Conservation (phyloP, 2,797 vertebrate species). For the Sebastes goodei region DNA sequence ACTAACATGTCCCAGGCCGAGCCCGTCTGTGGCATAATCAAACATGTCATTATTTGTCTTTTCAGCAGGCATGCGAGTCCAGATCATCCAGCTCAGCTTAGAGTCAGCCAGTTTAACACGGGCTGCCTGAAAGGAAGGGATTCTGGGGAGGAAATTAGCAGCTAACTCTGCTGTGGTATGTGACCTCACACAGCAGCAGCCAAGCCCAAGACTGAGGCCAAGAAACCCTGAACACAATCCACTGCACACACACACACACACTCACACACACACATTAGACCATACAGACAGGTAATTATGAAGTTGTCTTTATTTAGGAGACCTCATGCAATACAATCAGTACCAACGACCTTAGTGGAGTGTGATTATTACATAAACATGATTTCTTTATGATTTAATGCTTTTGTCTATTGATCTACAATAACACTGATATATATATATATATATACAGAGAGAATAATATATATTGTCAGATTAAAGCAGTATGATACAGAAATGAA, state of each 20-base stretch:
- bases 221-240: not conserved
- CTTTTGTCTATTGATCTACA: conserved; percentile 39
- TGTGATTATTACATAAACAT: conserved; percentile 64
- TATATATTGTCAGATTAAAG: conserved; percentile 41
- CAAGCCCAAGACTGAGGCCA: not conserved
- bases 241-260: not conserved
- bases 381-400: conserved; percentile 58
- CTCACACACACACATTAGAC: not conserved
- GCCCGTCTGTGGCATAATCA: not conserved
- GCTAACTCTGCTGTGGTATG: conserved; percentile 67
- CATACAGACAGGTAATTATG: not conserved
- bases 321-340: conserved; percentile 63
- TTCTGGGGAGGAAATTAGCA: conserved; percentile 39
- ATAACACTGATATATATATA: conserved; percentile 52
- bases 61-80: conserved; percentile 9
- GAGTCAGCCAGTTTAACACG: conserved; percentile 43
- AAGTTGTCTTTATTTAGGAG: conserved; percentile 73
- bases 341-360: conserved; percentile 61
- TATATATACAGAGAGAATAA: not conserved
- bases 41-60: conserved; percentile 43
- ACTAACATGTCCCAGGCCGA: not conserved
- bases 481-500: conserved; percentile 41
- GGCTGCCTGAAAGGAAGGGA: conserved; percentile 21
- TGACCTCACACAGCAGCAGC: conserved; percentile 55
- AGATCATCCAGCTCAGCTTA: conserved; percentile 50